Percentiles rank a stretch among this genome's conserved stretches.
phyloP scores from a whole-genome alignment of 2,797 vertebrate genomes.

The Pelochelys cantorii region DNA sequence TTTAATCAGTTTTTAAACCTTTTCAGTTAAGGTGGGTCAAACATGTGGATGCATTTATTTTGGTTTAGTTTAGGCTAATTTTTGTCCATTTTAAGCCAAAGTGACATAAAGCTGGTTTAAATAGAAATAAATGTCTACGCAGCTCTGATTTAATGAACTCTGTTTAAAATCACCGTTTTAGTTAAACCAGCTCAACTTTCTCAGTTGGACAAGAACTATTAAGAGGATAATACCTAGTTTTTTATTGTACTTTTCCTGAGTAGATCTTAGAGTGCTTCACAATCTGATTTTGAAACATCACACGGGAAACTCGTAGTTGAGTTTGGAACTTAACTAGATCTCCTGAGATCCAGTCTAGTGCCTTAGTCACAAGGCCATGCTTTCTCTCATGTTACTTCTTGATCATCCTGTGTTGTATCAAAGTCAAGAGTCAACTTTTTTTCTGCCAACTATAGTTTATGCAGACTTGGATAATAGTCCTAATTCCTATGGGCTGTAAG shows the following conservation, averaged over 20 bases:
- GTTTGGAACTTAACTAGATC: neutral
- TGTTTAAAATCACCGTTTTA: neutral
- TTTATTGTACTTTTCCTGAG: neutral
- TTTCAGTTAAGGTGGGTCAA: neutral
- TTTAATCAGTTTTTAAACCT: neutral
- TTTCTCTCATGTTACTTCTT: slow-evolving; percentile 43
- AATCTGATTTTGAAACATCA: neutral
- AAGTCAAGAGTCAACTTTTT: neutral
- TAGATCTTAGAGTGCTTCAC: neutral
- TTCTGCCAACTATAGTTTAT: slow-evolving; percentile 7
- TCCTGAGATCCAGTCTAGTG: slow-evolving; percentile 11
- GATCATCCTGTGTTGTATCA: slow-evolving; percentile 13
- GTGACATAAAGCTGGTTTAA: neutral
- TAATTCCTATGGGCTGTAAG: neutral
- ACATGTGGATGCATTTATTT: neutral
- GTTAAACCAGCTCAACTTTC: neutral
- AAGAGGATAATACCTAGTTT: neutral
- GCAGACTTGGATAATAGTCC: neutral
- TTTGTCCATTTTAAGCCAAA: neutral
- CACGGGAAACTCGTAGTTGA: slow-evolving; percentile 40
- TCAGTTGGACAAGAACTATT: neutral
- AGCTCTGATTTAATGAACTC: neutral
- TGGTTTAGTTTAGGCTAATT: neutral
- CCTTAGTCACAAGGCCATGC: neutral
- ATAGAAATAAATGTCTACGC: neutral